Base-by-base conservation (phyloP, 2,797 vertebrate species). In the Diplodus puntazzo region DNA sequence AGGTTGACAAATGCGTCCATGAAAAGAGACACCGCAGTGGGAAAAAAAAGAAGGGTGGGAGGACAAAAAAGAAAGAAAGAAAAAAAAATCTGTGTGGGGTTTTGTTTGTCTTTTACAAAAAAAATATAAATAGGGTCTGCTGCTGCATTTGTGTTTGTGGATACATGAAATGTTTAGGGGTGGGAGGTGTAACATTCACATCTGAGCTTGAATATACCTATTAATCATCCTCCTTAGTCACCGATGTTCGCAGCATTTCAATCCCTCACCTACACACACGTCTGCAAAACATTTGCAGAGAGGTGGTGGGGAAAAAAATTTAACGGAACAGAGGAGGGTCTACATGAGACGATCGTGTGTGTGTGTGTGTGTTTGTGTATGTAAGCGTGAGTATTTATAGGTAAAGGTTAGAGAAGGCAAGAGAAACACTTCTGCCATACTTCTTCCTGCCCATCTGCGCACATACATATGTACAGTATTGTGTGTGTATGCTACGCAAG, bases 1-100 rank as follows among this genome's bases (percentile, higher is more conserved):
- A 93, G 91, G 85, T 89, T 95, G 95, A 95, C 91, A 95, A 95
- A 96, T 91, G 89, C 93, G 94, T 94, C 94, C 91, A 87, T 92
- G 91, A 92, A 91, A 92, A 89, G 82, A 94, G 84, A 93, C 73
- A 90, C 81, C 77, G 83, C 73, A 64, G 88, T 83, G 66, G 58
- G 58, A 78, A 74, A 87, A 84, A 77, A 57, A 30, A 5, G 18
- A 58, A 58, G 65, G 68, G 83, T 91, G 69, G 88, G 83, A 82
- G 83, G 85, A 90, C 88, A 68, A 89, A 34, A 34, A 34, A 34
- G 30, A 30, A 30, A 21, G 27, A 27, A 27, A 27, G 27, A 30
- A 30, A 30, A 30, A 30, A 85, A 89, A 78, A 42, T 73, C 43
- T 54, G 58, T 55, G 69, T 81, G 73, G 48, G 81, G 69, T 58